These are phyloP conservation scores for Drosophila fungiperda DNA, from an alignment of 2,888 invertebrate genomes.

Conservation along the genomic window DNA sequence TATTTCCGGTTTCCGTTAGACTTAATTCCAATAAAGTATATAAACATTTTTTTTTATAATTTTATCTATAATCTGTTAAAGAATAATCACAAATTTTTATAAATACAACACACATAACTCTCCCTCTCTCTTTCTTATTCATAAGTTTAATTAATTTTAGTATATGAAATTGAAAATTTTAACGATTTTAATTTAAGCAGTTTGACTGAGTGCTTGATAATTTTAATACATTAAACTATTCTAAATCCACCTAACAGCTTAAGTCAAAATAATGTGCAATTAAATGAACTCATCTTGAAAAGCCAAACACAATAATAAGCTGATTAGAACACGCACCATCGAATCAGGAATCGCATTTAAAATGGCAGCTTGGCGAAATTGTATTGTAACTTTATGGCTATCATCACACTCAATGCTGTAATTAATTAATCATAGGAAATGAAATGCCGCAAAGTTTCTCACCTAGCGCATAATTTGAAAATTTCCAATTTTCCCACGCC, in stretches of 20 bases:
- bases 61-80: background rate
- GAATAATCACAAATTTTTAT: background rate
- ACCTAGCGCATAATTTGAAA: constrained; percentile 66
- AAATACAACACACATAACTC: background rate
- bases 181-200: background rate
- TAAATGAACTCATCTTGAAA: background rate
- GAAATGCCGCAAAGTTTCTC: constrained; percentile 79
- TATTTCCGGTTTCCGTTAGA: too few species aligned
- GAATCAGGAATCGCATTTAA: constrained; percentile 21
- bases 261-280: background rate
- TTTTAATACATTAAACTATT: background rate
- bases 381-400: constrained; percentile 42
- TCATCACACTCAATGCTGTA: constrained; percentile 62
- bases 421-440: constrained; percentile 78
- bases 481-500: constrained; percentile 75
- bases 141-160: too few species aligned
- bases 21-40: too few species aligned
- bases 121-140: too few species aligned
- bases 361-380: constrained; percentile 14
- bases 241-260: background rate
- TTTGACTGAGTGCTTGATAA: background rate
- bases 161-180: too few species aligned
- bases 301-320: background rate
- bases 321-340: background rate
- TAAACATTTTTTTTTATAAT: background rate